Evolutionary conservation across 2,888 invertebrate genomes (phyloP).

Genomic region (Leptogaster cylindrica): DNA sequence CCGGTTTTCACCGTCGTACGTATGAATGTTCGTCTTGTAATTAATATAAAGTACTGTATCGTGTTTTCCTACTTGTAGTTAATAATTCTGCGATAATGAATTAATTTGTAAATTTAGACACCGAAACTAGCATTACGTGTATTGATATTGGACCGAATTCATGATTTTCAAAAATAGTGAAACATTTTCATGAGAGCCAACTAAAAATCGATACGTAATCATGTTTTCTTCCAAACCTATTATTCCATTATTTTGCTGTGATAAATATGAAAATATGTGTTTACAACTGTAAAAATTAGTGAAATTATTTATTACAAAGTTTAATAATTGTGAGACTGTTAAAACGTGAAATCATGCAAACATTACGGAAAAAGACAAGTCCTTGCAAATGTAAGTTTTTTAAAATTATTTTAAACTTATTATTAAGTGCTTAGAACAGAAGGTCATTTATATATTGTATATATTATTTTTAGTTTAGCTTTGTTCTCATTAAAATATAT

Average conservation of each 20-base stretch:
- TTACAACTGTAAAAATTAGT: conserved; percentile 3
- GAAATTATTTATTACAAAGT: conserved; percentile 31
- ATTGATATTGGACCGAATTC: too few species aligned
- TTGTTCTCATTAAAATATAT: too few species aligned
- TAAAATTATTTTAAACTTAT: conserved; percentile 5
- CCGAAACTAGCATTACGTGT: too few species aligned
- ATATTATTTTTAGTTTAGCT: too few species aligned
- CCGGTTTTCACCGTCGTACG: conserved; percentile 31
- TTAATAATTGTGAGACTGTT: not conserved
- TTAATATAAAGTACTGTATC: conserved; percentile 2
- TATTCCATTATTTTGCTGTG: conserved; percentile 34
- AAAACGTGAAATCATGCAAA: conserved; percentile 73
- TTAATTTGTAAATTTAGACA: too few species aligned
- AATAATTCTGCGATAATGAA: too few species aligned
- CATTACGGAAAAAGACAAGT: conserved; percentile 90
- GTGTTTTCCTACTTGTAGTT: conserved; percentile 12
- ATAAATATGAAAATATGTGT: conserved; percentile 33
- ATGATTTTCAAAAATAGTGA: too few species aligned
- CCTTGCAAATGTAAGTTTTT: conserved; percentile 88
- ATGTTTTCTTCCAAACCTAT: conserved; percentile 33
- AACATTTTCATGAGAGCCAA: conserved; percentile 20
- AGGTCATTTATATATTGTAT: too few species aligned
- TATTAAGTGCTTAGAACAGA: too few species aligned
- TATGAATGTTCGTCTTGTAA: conserved; percentile 16
- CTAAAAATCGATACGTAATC: conserved; percentile 34